Evolutionary conservation across 2,888 invertebrate genomes (phyloP).

Genomic region (Machimus atricapillus): DNA sequence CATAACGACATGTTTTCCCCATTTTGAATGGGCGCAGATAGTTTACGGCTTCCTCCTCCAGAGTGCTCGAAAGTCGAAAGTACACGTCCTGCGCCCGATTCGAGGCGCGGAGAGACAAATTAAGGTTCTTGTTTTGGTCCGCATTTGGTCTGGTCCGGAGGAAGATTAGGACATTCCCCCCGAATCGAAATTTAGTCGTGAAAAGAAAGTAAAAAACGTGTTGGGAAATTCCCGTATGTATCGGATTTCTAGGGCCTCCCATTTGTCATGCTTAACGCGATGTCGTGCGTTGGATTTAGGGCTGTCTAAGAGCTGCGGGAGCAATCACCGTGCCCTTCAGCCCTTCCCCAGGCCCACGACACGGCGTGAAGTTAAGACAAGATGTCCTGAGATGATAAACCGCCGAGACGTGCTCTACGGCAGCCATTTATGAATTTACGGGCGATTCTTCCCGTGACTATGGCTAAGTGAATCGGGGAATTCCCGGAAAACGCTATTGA

Average conservation of each 20-base stretch:
- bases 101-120: constrained; percentile 9
- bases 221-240: constrained; percentile 10
- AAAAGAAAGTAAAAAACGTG: neutral
- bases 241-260: neutral
- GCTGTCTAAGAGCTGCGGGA: constrained; percentile 14
- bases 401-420: constrained; percentile 30
- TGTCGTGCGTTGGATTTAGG: constrained; percentile 33
- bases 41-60: constrained; percentile 22
- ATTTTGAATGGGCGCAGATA: constrained; percentile 21
- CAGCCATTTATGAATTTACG: constrained; percentile 35
- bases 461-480: constrained; percentile 7
- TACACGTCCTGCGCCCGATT: neutral
- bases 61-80: neutral
- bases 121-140: constrained; percentile 20
- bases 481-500: neutral
- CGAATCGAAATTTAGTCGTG: neutral
- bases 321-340: constrained; percentile 1
- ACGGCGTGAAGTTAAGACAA: constrained; percentile 21
- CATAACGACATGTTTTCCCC: constrained; percentile 40
- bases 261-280: constrained; percentile 28
- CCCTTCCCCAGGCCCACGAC: neutral
- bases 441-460: neutral
- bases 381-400: constrained; percentile 36
- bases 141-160: neutral
- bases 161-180: neutral